These are phyloP conservation scores for Ommatoiulus sabulosus DNA, from an alignment of 2,888 invertebrate species.

Conservation along the genomic window DNA sequence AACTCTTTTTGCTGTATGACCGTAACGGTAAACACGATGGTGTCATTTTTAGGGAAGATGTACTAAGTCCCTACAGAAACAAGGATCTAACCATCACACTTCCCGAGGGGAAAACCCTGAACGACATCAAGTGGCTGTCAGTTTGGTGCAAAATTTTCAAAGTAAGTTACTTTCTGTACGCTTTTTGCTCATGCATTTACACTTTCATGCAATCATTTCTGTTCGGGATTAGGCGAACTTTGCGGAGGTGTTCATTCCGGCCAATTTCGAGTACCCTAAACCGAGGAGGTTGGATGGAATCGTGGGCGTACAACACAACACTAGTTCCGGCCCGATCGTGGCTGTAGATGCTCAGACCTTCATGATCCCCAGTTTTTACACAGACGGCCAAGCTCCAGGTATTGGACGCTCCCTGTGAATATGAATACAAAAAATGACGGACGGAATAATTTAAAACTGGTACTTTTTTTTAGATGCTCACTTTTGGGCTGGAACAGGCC, in stretches of 20 bases:
- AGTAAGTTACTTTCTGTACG: conserved; percentile 74
- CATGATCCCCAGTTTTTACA: conserved; percentile 91
- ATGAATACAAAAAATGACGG: too few species aligned
- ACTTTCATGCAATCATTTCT: conserved; percentile 45
- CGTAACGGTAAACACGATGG: too few species aligned
- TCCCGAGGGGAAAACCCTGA: conserved; percentile 84
- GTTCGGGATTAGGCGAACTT: conserved; percentile 82
- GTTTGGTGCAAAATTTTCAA: conserved; percentile 93
- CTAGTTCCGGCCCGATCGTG: conserved; percentile 90
- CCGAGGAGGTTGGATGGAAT: conserved; percentile 86
- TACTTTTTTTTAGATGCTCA: conserved; percentile 79
- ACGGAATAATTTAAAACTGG: background rate
- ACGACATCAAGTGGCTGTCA: conserved; percentile 90
- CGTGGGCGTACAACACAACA: conserved; percentile 86
- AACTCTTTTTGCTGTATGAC: too few species aligned
- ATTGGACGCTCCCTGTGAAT: too few species aligned
- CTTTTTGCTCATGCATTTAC: background rate
- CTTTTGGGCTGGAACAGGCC: conserved; percentile 93
- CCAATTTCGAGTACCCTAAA: conserved; percentile 81
- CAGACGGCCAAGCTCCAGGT: conserved; percentile 93
- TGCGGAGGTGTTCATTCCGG: conserved; percentile 85
- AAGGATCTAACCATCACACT: conserved; percentile 85
- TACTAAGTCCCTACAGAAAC: conserved; percentile 83
- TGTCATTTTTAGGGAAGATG: conserved; percentile 70
- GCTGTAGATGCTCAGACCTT: conserved; percentile 92